These are phyloP conservation scores for Pygocentrus nattereri DNA, from an alignment of 2,797 vertebrate species.

Conservation along the genomic window DNA sequence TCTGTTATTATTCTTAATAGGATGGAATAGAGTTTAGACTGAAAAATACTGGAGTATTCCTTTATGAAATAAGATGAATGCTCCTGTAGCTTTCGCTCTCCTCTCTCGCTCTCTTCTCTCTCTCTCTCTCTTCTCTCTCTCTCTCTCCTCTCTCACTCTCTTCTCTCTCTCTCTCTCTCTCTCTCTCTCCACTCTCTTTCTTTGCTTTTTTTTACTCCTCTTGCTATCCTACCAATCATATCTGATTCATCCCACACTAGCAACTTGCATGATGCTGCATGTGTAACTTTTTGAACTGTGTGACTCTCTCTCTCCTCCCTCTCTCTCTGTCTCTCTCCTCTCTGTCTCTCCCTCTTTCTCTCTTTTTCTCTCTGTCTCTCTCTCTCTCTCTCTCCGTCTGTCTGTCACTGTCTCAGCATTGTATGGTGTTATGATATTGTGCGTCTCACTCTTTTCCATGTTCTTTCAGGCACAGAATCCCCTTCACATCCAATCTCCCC, in stretches of 20 bases:
- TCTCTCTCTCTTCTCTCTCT: conserved; percentile 22
- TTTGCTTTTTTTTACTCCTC: conserved; percentile 17
- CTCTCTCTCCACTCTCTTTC: not conserved
- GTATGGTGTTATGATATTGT: conserved; percentile 50
- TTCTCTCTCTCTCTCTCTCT: not conserved
- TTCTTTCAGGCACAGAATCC: conserved; percentile 85
- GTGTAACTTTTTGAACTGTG: conserved; percentile 25
- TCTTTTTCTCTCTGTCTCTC: conserved; percentile 11
- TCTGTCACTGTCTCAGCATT: conserved; percentile 9
- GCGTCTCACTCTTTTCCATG: conserved; percentile 77
- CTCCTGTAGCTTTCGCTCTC: not conserved
- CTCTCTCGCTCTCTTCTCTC: not conserved
- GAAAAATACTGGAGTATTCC: not conserved
- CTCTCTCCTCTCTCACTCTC: not conserved
- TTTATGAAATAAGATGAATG: conserved; percentile 3
- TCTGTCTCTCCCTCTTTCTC: not conserved
- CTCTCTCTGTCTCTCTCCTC: conserved; percentile 14
- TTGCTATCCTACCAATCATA: conserved; percentile 9
- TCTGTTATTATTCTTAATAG: not conserved
- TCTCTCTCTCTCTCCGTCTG: not conserved
- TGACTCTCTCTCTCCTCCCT: not conserved
- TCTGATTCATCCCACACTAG: conserved; percentile 27
- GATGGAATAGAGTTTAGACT: not conserved
- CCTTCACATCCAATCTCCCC: conserved; percentile 83
- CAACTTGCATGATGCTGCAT: conserved; percentile 62